phyloP scores from a whole-genome alignment of 2,113 vertebrate genomes.

The Carassius auratus region DNA sequence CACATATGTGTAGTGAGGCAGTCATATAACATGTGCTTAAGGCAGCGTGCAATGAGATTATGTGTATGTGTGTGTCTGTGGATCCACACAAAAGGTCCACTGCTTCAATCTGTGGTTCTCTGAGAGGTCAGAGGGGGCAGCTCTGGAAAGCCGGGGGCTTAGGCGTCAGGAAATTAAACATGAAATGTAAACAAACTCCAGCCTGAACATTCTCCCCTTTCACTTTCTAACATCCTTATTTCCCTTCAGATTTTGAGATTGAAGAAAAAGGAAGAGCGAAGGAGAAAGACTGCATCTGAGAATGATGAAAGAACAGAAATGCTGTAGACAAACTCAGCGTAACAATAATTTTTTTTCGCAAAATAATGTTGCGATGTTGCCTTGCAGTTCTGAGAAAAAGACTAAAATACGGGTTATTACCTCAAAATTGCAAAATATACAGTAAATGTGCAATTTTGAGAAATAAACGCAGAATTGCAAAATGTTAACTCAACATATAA shows the following conservation, averaged over 20 bases:
- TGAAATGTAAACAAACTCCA: constrained; percentile 92
- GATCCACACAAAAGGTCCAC: constrained; percentile 45
- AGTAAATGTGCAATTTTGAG: not conserved
- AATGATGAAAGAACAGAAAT: not conserved
- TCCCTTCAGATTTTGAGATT: constrained; percentile 60
- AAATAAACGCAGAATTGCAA: not conserved
- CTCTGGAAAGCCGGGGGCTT: constrained; percentile 83
- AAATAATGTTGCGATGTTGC: not conserved
- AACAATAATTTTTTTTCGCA: not conserved
- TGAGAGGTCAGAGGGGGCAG: constrained; percentile 70
- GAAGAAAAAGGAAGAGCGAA: constrained; percentile 21
- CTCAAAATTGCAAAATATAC: not conserved
- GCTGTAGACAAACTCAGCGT: not conserved
- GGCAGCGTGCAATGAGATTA: not conserved
- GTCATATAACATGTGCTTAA: not conserved
- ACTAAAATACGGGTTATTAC: not conserved
- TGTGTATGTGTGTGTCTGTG: constrained; percentile 15
- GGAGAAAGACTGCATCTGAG: not conserved
- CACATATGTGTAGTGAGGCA: not conserved
- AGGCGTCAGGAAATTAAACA: constrained; percentile 97
- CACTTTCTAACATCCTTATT: constrained; percentile 81
- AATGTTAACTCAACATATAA: not conserved
- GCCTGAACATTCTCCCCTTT: constrained; percentile 82
- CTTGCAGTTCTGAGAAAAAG: not conserved
- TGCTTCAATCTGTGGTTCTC: constrained; percentile 55